phyloP scores from a whole-genome alignment of 1,140 invertebrate species.

The Polypedilum pembai region DNA sequence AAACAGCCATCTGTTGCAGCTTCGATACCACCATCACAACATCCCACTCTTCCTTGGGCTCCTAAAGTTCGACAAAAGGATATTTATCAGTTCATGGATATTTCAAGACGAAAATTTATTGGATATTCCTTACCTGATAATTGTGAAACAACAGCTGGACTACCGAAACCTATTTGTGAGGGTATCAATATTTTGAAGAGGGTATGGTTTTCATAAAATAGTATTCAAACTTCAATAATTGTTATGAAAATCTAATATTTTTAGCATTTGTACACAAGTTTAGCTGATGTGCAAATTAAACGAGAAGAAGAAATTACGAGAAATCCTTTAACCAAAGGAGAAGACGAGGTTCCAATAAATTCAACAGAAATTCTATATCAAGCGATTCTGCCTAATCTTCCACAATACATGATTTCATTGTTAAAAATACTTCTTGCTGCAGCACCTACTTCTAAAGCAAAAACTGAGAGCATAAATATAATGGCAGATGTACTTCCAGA shows the following conservation, averaged over 20 bases:
- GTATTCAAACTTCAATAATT: not conserved
- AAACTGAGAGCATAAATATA: slow-evolving; percentile 97
- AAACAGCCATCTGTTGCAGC: slow-evolving; percentile 29
- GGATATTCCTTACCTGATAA: slow-evolving; percentile 83
- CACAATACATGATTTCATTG: slow-evolving; percentile 94
- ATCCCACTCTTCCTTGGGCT: slow-evolving; percentile 79
- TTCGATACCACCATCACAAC: slow-evolving; percentile 47
- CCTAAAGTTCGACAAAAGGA: slow-evolving; percentile 94
- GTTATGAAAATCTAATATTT: slow-evolving; percentile 33
- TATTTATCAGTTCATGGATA: slow-evolving; percentile 84
- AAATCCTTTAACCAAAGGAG: slow-evolving; percentile 67
- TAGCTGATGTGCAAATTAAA: slow-evolving; percentile 75
- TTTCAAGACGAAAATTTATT: slow-evolving; percentile 89
- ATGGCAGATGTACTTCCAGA: slow-evolving; percentile 94
- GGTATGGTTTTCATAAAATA: slow-evolving; percentile 36
- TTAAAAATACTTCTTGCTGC: slow-evolving; percentile 95
- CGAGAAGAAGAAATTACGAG: slow-evolving; percentile 74
- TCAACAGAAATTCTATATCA: slow-evolving; percentile 84
- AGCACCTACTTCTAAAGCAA: slow-evolving; percentile 94
- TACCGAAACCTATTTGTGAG: slow-evolving; percentile 93
- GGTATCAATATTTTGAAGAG: slow-evolving; percentile 82
- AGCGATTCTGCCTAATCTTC: slow-evolving; percentile 85
- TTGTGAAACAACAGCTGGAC: slow-evolving; percentile 77
- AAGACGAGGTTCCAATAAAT: slow-evolving; percentile 64
- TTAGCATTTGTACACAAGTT: slow-evolving; percentile 73